phyloP scores from a whole-genome alignment of 1,140 invertebrate species.

The Mya arenaria region DNA sequence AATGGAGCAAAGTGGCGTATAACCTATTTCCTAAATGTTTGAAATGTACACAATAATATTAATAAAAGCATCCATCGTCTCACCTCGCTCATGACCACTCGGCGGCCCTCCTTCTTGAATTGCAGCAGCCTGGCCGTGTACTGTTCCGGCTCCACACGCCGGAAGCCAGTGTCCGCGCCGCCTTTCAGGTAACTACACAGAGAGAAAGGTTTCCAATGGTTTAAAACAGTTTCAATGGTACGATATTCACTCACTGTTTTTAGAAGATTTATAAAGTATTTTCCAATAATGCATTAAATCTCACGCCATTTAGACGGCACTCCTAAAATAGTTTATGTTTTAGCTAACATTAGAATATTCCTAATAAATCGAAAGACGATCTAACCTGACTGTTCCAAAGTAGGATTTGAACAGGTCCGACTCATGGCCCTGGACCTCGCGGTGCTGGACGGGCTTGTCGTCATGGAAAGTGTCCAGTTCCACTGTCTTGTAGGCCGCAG shows the following conservation, averaged over 20 bases:
- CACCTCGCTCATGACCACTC: constrained; percentile 76
- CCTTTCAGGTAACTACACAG: constrained; percentile 84
- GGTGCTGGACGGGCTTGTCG: constrained; percentile 87
- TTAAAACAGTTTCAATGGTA: no score
- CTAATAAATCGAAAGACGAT: not conserved
- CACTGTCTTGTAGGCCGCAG: constrained; percentile 89
- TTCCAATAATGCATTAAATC: no score
- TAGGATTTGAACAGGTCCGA: constrained; percentile 91
- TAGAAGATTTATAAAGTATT: no score
- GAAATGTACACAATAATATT: no score
- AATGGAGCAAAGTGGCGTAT: no score
- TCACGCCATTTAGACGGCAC: no score
- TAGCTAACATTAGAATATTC: no score
- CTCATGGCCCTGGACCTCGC: constrained; percentile 91
- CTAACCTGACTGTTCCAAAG: constrained; percentile 86
- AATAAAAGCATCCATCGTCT: no score
- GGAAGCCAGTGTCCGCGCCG: constrained; percentile 84
- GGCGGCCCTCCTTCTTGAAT: constrained; percentile 69
- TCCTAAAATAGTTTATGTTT: no score
- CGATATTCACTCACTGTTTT: no score
- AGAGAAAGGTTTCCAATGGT: no score
- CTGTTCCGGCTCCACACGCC: constrained; percentile 81
- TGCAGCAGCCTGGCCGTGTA: constrained; percentile 86
- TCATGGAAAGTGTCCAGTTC: constrained; percentile 91
- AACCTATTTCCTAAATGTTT: no score